Evolutionary conservation across 2,888 invertebrate species (phyloP).

Genomic region (Idaea straminata): DNA sequence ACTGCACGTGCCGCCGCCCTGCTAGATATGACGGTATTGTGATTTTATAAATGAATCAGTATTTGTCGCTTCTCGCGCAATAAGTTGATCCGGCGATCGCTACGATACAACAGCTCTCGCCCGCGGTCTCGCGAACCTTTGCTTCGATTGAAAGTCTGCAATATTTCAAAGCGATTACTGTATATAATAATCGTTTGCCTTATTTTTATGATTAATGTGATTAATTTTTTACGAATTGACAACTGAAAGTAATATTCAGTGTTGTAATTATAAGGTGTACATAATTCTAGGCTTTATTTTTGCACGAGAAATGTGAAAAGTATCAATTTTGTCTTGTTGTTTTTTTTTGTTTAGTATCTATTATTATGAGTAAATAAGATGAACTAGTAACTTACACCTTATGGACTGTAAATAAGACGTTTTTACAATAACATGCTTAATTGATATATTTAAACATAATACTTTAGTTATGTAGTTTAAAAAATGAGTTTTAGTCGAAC

Average conservation of each 20-base stretch:
- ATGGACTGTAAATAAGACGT: not conserved
- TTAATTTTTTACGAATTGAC: conserved; percentile 19
- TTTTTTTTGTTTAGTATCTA: conserved; percentile 1
- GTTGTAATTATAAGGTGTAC: conserved; percentile 8
- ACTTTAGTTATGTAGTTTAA: conserved; percentile 1
- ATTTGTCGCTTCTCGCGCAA: not conserved
- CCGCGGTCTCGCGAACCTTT: not conserved
- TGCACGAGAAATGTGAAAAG: conserved; percentile 18
- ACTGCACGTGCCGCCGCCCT: not conserved
- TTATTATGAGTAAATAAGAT: not conserved
- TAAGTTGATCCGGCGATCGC: not conserved
- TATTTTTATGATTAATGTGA: not conserved
- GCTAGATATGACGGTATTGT: not conserved
- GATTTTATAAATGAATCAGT: not conserved
- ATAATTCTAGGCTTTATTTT: conserved; percentile 15
- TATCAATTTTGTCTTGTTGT: conserved; percentile 5
- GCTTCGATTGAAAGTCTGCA: not conserved
- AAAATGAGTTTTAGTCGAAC: not conserved
- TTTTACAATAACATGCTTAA: not conserved
- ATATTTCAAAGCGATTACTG: not conserved
- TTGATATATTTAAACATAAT: not conserved
- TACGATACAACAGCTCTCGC: not conserved
- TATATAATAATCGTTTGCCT: conserved; percentile 6
- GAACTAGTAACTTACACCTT: not conserved
- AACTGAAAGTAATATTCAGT: conserved; percentile 5